Percentiles rank a stretch among this genome's conserved stretches.
phyloP scores from a whole-genome alignment of 2,888 invertebrate species.

The Agrotis exclamationis region DNA sequence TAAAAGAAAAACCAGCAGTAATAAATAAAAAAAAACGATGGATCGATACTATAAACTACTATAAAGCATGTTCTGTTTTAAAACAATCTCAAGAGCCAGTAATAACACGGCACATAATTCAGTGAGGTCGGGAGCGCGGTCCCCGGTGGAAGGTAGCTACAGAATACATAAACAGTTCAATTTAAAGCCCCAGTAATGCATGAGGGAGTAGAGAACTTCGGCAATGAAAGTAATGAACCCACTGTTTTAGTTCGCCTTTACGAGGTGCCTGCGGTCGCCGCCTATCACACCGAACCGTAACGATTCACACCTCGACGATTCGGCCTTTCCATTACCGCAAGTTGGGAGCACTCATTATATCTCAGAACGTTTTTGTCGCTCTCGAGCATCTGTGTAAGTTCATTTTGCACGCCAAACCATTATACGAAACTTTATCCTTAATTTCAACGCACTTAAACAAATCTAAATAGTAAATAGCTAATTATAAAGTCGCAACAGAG shows the following conservation, averaged over 20 bases:
- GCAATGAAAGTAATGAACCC: conserved; percentile 73
- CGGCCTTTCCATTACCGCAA: conserved; percentile 51
- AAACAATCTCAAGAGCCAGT: conserved; percentile 60
- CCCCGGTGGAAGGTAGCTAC: conserved; percentile 65
- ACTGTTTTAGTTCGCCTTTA: conserved; percentile 74
- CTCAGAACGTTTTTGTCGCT: conserved; percentile 28
- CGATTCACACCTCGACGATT: conserved; percentile 57
- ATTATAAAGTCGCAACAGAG: conserved; percentile 50
- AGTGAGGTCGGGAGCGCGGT: conserved; percentile 53
- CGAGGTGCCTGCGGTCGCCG: conserved; percentile 69
- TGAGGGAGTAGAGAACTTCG: conserved; percentile 73
- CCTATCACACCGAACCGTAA: conserved; percentile 66
- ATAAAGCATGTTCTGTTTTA: conserved; percentile 51
- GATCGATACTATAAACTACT: conserved; percentile 17
- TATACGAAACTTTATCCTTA: conserved; percentile 46
- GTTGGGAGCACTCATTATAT: conserved; percentile 52
- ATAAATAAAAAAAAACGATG: conserved; percentile 8
- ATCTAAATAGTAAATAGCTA: conserved; percentile 38
- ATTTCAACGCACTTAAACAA: conserved; percentile 37
- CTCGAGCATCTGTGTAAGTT: conserved; percentile 36
- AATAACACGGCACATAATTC: conserved; percentile 65
- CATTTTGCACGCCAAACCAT: conserved; percentile 31
- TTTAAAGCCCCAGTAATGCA: conserved; percentile 75
- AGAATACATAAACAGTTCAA: conserved; percentile 81
- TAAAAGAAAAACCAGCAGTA: neutral